phyloP scores from a whole-genome alignment of 2,888 invertebrate genomes.

The Tenthredo notha region DNA sequence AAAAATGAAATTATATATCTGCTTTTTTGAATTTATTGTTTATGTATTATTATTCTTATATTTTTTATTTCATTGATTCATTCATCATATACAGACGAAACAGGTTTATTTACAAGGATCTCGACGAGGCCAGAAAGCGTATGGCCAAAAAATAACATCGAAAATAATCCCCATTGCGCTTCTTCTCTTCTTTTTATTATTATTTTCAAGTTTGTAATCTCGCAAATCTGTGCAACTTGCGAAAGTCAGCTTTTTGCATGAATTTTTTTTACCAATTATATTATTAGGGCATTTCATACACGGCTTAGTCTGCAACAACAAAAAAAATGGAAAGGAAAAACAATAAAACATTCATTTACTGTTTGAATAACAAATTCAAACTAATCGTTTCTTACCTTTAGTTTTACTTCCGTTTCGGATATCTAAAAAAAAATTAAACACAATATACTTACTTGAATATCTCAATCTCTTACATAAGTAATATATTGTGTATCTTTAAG shows the following conservation, averaged over 20 bases:
- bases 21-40: neutral
- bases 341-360: neutral
- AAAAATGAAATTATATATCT: neutral
- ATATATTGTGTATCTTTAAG: neutral
- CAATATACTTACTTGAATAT: neutral
- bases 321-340: neutral
- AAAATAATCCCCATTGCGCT: slow-evolving; percentile 21
- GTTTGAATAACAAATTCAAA: neutral
- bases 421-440: slow-evolving; percentile 20
- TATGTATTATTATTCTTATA: neutral
- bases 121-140: slow-evolving; percentile 40
- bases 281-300: slow-evolving; percentile 20
- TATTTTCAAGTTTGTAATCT: slow-evolving; percentile 14
- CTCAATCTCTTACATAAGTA: no score
- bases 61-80: neutral
- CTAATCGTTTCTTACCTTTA: slow-evolving; percentile 1
- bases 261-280: neutral
- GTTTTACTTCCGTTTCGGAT: slow-evolving; percentile 1
- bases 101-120: slow-evolving; percentile 23
- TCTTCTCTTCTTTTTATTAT: neutral
- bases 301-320: neutral
- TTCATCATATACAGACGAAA: neutral
- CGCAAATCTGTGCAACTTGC: slow-evolving; percentile 15
- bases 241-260: slow-evolving; percentile 19
- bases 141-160: slow-evolving; percentile 45